Evolutionary conservation across 2,113 vertebrate species (phyloP), one percentile per base, ranked within the genome.

Genomic region (Setophaga kirtlandii): DNA sequence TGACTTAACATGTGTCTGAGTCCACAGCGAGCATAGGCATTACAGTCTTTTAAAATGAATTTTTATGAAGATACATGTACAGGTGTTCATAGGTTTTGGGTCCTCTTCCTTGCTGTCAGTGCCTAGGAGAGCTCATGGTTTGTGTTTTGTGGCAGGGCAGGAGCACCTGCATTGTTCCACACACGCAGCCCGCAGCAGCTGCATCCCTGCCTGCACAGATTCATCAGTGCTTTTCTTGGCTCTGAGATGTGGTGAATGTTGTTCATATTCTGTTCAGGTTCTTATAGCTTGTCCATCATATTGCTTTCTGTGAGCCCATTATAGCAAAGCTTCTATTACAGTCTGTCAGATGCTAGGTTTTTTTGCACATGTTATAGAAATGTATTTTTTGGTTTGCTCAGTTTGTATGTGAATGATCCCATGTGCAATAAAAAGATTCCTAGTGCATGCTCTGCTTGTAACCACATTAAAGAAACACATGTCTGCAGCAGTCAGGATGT

Each of bases 401-500:
- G 70, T 91, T 79, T 90, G 62, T 75, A 55, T 63, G 47, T 68
- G 85, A 90, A 86, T 49, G 76, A 77, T 92, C 64, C 88, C 64
- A 65, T 24, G 64, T 94, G 87, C 90, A 86, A 70, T 56, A 63
- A 86, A 86, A 74, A 78, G 33, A 39, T 71, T 95, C 76, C 49
- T 6, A 3, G 69, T 68, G 52, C 76, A 67, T 58, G 64, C 44
- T 95, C 6, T 79, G 20, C 73, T 93, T 73, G 50, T 92, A 96
- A 93, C 71, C 81, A 89, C 91, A 83, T 85, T 84, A 96, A 89
- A 84, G 55, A 91, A 33, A 73, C 52, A 65, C 44, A 58, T 79
- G 78, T 95, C 89, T 93, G 75, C 82, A 89, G 90, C 84, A 84
- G 63, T 69, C 68, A 94, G 68, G 55, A 83, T 94, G 74, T 50